These are phyloP conservation scores for Hylaeus volcanicus DNA, from an alignment of 1,140 invertebrate genomes.

Conservation along the genomic window DNA sequence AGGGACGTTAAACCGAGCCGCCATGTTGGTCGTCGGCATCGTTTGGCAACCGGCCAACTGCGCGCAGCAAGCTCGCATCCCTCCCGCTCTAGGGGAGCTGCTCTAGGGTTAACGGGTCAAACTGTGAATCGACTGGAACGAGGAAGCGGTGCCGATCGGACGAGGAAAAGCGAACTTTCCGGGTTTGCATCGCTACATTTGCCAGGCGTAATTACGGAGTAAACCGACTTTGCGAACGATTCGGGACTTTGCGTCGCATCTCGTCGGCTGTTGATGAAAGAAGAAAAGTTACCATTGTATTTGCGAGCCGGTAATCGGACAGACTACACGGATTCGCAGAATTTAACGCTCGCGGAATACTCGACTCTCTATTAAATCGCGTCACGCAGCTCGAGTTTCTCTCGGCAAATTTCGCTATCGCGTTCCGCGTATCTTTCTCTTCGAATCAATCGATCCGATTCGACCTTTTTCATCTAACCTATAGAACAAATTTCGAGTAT, in stretches of 20 bases:
- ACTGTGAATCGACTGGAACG: neutral
- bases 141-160: neutral
- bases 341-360: too few species aligned
- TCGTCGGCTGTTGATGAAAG: neutral
- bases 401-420: neutral
- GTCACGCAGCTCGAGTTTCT: neutral
- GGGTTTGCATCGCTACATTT: neutral
- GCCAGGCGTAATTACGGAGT: neutral
- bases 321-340: neutral
- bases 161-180: neutral
- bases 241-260: neutral
- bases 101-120: neutral
- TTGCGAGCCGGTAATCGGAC: neutral
- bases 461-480: neutral
- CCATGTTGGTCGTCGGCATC: constrained; percentile 7
- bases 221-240: neutral
- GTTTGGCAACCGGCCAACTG: constrained; percentile 17
- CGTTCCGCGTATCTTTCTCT: neutral
- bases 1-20: constrained; percentile 8
- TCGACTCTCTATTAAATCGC: neutral
- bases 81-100: too few species aligned
- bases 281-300: neutral
- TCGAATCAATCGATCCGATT: neutral
- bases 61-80: neutral
- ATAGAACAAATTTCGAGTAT: neutral